Evolutionary conservation across 1,140 invertebrate genomes (phyloP), one percentile per base, ranked within the genome.

Genomic region (Lerema accius): DNA sequence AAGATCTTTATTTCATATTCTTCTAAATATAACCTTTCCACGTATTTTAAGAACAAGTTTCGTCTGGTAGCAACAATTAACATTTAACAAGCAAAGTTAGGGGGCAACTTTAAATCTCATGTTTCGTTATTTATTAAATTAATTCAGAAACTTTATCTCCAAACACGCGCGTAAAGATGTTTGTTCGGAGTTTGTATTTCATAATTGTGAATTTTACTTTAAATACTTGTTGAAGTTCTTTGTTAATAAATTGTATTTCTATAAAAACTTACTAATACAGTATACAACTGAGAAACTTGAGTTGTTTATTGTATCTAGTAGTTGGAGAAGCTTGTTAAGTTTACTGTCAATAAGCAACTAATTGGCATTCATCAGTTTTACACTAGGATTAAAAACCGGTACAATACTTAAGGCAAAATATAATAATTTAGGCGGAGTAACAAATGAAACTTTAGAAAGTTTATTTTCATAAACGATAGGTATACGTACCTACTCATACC

Each of bases 101-200:
- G 63, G 49, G 76, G 64, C 58, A 74, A 75, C 70, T 79, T 82
- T 75, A 77, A 83, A 77, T 82, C 79, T 76, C 77, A 73, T 82
- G 79, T 82, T 85, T 80, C 73, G 72, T 80, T 80, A 85, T 80
- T 82, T 79, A 78, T 76, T 77, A 77, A 83, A 85, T 85, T 82
- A 82, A 83, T 83, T 82, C 77, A 71, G 53, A 77, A 86, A 86
- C 74, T 86, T 86, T 76, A 79, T 76, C 71, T 75, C 62, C 65
- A 73, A 77, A 78, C 76, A 81, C 71, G 78, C 72, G 67, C 78
- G 73, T 69, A 78, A 82, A 80, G 69, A 82, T 85, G 77, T 80
- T 77, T 83, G 73, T 65, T 51, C 71, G 73, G 71, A 77, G 71
- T 76, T 78, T 74, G 65, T 70, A 73, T 67, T 79, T 74, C 67